Base-by-base conservation (phyloP, 2,888 invertebrate species). In the Drosophila engyochracea region DNA sequence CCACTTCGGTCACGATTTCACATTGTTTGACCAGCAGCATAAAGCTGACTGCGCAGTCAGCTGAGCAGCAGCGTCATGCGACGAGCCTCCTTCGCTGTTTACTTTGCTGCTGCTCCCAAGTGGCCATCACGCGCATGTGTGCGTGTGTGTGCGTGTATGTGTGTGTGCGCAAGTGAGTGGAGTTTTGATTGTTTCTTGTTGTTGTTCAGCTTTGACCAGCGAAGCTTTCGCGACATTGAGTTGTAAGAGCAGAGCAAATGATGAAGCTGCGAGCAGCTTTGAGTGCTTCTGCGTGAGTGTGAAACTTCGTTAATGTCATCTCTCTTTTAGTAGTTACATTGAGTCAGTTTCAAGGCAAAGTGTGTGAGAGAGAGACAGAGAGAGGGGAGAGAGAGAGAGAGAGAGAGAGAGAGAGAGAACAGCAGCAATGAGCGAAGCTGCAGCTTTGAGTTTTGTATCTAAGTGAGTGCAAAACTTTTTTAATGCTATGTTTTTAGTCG, bases 1-100 rank as follows among this genome's bases (percentile, higher is more conserved):
- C 91, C 91, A 90, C 70, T 86, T 83, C 75, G 87, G 84, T 86
- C 91, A 86, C 91, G 91, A 86, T 86, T 83, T 81, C 81, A 81
- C 86, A 75, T 83, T 74, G 67, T 71, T 66, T 81, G 70, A 66
- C 22, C 81, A 71, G 44, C 81, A 71, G 57, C 74, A 71, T 73
- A 52, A 61, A 66, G 80, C 61, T 41, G 53, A 67, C 61, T 68
- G 60, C 71, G 82, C 87, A 68, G 81, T 51, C 55, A 47, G 74
- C 84, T 69, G 76, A 79, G 72, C 84, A 68, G 84, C 80, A 33
- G 33, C 64, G 53, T 39, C 58, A 41, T 44, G 75, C 76, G 85
- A 89, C 85, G 85, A 86, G 85, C 85, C 85, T 83, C 90, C 88
- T 76, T 76, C 79, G 72, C 74, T 76, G 70, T 30, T 22, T 31